Evolutionary conservation across 2,113 vertebrate species (phyloP).

Genomic region (Centrocercus urophasianus): DNA sequence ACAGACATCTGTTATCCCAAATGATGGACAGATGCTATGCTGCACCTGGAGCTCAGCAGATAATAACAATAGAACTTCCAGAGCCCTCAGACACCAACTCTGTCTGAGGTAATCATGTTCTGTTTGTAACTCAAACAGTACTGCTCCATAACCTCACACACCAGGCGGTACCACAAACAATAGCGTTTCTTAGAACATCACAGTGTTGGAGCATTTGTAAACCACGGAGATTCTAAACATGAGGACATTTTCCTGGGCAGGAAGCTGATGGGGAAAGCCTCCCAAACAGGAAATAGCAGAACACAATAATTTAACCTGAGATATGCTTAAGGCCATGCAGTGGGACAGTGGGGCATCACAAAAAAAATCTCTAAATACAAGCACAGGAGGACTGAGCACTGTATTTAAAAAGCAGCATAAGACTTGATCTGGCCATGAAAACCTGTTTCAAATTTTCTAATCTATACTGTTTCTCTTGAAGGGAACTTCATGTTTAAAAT

Average conservation of each 20-base stretch:
- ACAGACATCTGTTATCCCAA: background rate
- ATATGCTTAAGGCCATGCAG: background rate
- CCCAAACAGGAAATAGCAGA: constrained; percentile 35
- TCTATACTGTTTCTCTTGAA: background rate
- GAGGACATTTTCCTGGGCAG: background rate
- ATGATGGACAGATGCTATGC: background rate
- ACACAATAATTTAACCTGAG: background rate
- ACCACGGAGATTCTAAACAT: background rate
- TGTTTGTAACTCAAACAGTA: background rate
- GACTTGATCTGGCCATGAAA: background rate
- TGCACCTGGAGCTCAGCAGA: background rate
- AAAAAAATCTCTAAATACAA: background rate
- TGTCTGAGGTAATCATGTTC: rapidly evolving
- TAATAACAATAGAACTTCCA: background rate
- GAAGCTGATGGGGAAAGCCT: background rate
- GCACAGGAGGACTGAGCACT: background rate
- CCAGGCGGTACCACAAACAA: background rate
- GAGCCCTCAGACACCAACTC: rapidly evolving
- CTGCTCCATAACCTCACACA: background rate
- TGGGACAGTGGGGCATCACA: background rate
- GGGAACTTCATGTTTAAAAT: background rate
- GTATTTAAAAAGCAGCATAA: background rate
- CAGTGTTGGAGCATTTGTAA: background rate
- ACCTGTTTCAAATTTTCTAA: background rate
- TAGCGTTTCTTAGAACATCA: background rate